These are phyloP conservation scores for Rambutsinella grinnellia DNA, from an alignment of 2,888 invertebrate species.

Conservation along the genomic window DNA sequence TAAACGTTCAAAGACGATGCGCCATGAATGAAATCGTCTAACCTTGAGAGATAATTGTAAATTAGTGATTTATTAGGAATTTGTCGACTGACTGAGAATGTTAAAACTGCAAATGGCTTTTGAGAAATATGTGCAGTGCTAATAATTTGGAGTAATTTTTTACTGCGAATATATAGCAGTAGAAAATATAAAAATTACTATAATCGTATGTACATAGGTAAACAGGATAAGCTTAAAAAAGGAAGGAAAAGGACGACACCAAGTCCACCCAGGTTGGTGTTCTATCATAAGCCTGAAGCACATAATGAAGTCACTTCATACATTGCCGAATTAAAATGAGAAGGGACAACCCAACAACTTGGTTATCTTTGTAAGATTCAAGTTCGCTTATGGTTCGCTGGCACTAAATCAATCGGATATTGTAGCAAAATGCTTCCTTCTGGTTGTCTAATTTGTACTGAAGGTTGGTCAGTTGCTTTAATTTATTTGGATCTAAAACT, in stretches of 20 bases:
- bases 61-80: slow-evolving; percentile 20
- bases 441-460: neutral
- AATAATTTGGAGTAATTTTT: neutral
- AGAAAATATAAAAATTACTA: neutral
- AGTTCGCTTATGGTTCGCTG: too few relatives aligned
- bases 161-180: neutral
- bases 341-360: too few relatives aligned
- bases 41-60: slow-evolving; percentile 34
- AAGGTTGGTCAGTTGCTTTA: slow-evolving; percentile 1
- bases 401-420: neutral
- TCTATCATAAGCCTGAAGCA: too few relatives aligned
- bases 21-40: neutral
- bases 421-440: neutral
- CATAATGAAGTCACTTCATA: too few relatives aligned
- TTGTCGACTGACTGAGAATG: slow-evolving; percentile 6
- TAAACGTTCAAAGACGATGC: neutral
- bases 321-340: too few relatives aligned
- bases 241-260: neutral
- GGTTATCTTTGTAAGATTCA: too few relatives aligned
- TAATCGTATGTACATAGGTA: neutral
- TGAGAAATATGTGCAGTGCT: neutral
- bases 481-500: neutral
- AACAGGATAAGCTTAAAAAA: neutral
- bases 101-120: neutral
- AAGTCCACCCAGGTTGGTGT: neutral